Base-by-base conservation (phyloP, 30 jellyfish, hydroid and myxozoan genomes). In the Hydractinia echinata region DNA sequence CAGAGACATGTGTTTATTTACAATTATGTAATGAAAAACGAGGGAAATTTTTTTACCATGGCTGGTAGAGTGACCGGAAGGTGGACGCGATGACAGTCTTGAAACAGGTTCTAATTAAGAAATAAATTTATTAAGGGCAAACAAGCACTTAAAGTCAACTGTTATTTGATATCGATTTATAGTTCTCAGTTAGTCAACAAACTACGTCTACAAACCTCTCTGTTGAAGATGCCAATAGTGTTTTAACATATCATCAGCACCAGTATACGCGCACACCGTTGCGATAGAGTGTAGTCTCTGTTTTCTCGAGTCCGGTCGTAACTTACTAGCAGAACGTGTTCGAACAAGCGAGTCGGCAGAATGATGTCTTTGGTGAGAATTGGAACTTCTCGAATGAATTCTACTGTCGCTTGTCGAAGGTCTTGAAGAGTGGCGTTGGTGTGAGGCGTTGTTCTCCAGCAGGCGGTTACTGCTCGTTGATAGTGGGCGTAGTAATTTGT, bases 261-360 rank as follows among this genome's bases (percentile, higher is more conserved):
- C 74, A 64, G 74, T 64, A 13, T 64, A 64, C 16, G 74, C 74
- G 18, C 74, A 64, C 19, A 64, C 74, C 39, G 74, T 64, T n/a
- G 74, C 19, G 51, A 64, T 44, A 4, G 74, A n/a, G 19, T 51
- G 74, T n/a, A 64, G 74, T 64, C 18, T 64, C 6, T 64, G 74
- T 64, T 64, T 51, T 2, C 18, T 64, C 10, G 74, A 64, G 39
- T 6, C 16, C 19, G 74, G 74, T 64, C 74, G 74, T 44, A n/a
- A 51, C 19, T 44, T n/a, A 6, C 74, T 51, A n/a, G 51, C 39
- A 7, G 74, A 64, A 13, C 74, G 19, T 7, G 10, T 64, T 64
- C 74, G 9, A 64, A 64, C 39, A 64, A 64, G 74, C 16, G 74
- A 64, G 74, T 64, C 74, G 4, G 74, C 19, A 7, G 74, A 64